phyloP scores from a whole-genome alignment of 2,113 vertebrate genomes.

The Leucopsar rothschildi region DNA sequence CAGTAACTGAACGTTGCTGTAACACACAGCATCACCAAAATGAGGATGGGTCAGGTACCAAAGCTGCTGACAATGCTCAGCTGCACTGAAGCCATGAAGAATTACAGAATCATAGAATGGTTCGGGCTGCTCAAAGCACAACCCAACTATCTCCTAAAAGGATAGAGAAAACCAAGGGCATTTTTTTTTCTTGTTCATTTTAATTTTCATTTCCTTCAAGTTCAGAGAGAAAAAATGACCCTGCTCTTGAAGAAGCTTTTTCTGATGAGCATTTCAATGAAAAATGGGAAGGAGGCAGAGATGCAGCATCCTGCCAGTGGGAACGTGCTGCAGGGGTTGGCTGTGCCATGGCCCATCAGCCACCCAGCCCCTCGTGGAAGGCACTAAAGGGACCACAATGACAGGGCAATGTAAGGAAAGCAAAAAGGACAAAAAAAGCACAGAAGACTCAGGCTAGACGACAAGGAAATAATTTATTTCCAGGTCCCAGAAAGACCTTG shows the following conservation, averaged over 20 bases:
- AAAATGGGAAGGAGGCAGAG: neutral
- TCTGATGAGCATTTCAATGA: neutral
- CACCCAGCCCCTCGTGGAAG: neutral
- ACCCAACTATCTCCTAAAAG: neutral
- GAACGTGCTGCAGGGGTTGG: neutral
- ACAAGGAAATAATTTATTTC: constrained; percentile 69
- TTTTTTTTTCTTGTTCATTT: neutral
- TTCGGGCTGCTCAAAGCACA: neutral
- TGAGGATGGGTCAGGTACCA: neutral
- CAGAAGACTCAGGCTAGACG: neutral
- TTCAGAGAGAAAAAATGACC: neutral
- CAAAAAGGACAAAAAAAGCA: neutral
- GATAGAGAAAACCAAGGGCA: neutral
- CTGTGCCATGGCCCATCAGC: rapidly evolving
- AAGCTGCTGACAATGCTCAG: neutral
- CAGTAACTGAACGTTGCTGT: neutral
- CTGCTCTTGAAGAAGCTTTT: neutral
- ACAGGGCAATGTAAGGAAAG: rapidly evolving
- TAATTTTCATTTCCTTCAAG: neutral
- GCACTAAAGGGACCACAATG: rapidly evolving
- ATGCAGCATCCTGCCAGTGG: neutral
- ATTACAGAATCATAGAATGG: neutral
- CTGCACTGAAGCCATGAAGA: neutral
- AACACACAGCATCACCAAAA: neutral
- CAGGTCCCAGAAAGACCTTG: constrained; percentile 59